These are phyloP conservation scores for Cydia amplana DNA, from an alignment of 1,140 invertebrate genomes.

Conservation along the genomic window DNA sequence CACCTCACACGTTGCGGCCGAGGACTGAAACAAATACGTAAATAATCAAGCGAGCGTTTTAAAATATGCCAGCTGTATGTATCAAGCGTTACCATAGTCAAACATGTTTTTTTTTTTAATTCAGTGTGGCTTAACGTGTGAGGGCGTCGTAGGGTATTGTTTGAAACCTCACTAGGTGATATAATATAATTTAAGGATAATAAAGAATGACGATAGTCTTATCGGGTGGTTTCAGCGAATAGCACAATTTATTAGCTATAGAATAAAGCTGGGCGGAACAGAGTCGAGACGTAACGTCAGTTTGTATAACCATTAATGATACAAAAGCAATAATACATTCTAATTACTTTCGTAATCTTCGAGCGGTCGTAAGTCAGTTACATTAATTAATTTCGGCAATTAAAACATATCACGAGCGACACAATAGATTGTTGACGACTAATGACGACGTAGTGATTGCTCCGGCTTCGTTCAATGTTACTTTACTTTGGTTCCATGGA, in stretches of 20 bases:
- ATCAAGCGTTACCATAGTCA: constrained; percentile 5
- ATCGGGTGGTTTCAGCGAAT: constrained; percentile 61
- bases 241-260: constrained; percentile 74
- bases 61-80: constrained; percentile 10
- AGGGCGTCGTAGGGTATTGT: constrained; percentile 69
- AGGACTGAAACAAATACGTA: constrained; percentile 33
- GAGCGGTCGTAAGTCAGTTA: constrained; percentile 36
- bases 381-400: constrained; percentile 42
- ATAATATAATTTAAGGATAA: constrained; percentile 65
- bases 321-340: constrained; percentile 61
- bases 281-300: constrained; percentile 41
- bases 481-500: constrained; percentile 76
- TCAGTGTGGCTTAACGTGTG: constrained; percentile 52
- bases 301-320: constrained; percentile 42
- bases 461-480: constrained; percentile 52
- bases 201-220: constrained; percentile 56
- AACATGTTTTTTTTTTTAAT: constrained; percentile 1
- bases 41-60: constrained; percentile 15
- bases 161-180: constrained; percentile 78
- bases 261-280: constrained; percentile 51
- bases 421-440: constrained; percentile 40
- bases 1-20: constrained; percentile 58
- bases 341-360: constrained; percentile 37
- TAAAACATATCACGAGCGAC: constrained; percentile 61
- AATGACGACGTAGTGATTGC: constrained; percentile 26